Evolutionary conservation across 2,888 invertebrate species (phyloP), one percentile per base, ranked within the genome.

Genomic region (Dorcus hopei): DNA sequence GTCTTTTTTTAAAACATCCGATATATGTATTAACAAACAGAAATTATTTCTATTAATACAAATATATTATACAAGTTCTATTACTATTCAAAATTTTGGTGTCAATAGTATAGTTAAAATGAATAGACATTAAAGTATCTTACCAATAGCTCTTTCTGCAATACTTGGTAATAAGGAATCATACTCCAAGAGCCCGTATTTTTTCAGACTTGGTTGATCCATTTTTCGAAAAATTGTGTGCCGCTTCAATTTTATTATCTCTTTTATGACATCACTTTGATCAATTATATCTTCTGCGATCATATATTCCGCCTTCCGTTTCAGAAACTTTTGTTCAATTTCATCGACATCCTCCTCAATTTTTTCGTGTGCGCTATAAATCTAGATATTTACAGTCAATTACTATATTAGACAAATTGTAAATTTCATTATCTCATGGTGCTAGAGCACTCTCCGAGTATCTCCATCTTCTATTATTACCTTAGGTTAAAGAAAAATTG

Each of bases 171-270:
- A 65, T 11, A 78, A 59, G 61, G 76, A 73, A 8, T 57, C 58
- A 9, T 69, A 66, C 59, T 73, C 65, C 16, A 79, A 59, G 3
- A 79, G 65, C 16, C 68, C 67, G 61, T 71, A 75, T 52, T 70
- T 69, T 9, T 69, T 50, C 2, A 61, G 48, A 4, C 66, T 61
- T 5, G 56, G 8, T 6, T 48, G 23, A 7, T 26, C n/a, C 9
- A 73, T 45, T 52, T 67, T 61, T 33, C 63, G 57, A 59, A 73
- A 72, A 38, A 68, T 56, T 41, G 63, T 57, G 26, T 63, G 59
- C 52, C 64, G 64, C 59, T 72, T 71, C 16, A 77, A 50, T 52
- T 70, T 70, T 38, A 70, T 62, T 16, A 61, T 50, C 62, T 76
- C 73, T 16, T 52, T 67, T 7, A 67, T 42, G 49, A 56, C 54